Conservation (phyloP, 2,888 invertebrate genomes). For the Ectemnius lituratus region DNA sequence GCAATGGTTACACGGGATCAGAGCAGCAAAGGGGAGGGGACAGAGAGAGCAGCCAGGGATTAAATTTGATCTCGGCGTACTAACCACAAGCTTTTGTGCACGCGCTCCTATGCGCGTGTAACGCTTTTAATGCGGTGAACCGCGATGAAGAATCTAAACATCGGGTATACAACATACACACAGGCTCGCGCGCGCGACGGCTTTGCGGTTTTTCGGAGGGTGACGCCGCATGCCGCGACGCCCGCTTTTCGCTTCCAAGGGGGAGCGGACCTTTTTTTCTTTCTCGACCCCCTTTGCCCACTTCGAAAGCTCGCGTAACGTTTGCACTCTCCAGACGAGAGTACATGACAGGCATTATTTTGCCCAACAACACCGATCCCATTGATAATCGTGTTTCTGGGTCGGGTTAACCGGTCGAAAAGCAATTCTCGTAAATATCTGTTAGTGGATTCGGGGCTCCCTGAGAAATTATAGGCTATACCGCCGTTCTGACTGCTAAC, state of each 20-base stretch:
- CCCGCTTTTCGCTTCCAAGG: not conserved
- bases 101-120: constrained; percentile 38
- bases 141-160: constrained; percentile 64
- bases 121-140: constrained; percentile 59
- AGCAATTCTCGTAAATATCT: not conserved
- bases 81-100: constrained; percentile 63
- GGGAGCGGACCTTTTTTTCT: not conserved
- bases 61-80: constrained; percentile 67
- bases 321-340: constrained; percentile 21
- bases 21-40: constrained; percentile 15
- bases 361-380: constrained; percentile 29
- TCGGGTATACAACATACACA: constrained; percentile 47
- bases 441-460: not conserved
- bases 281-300: not conserved
- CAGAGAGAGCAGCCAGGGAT: constrained; percentile 53
- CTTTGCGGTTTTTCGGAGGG: constrained; percentile 40
- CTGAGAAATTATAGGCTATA: not conserved
- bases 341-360: constrained; percentile 36
- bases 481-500: not conserved
- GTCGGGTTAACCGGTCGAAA: constrained; percentile 6
- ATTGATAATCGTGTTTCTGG: constrained; percentile 37
- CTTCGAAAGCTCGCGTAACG: constrained; percentile 19
- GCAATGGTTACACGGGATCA: constrained; percentile 1
- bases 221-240: constrained; percentile 22
- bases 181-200: constrained; percentile 31